Evolutionary conservation across 1,140 invertebrate species (phyloP).

Genomic region (Nasonia longicornis): DNA sequence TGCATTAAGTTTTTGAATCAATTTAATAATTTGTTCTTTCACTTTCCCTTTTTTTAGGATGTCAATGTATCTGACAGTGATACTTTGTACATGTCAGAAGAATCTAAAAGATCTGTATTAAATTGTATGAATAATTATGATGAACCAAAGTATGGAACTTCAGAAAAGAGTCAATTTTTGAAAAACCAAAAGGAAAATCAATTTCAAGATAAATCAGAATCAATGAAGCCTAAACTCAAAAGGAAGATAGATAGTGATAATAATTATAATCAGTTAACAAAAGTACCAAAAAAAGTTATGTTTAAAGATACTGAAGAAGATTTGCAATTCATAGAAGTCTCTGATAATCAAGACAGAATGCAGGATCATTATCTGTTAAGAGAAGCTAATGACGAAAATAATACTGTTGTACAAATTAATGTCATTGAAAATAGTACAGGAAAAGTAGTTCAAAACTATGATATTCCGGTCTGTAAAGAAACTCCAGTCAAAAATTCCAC

Average conservation of each 20-base stretch:
- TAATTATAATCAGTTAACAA: conserved; percentile 25
- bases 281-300: conserved; percentile 46
- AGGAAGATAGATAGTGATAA: conserved; percentile 34
- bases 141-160: neutral
- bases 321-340: conserved; percentile 34
- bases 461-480: neutral
- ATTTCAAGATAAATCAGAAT: neutral
- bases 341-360: conserved; percentile 3
- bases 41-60: conserved; percentile 10
- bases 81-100: conserved; percentile 22
- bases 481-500: neutral
- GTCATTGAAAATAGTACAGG: neutral
- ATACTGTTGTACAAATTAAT: neutral
- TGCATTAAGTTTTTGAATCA: neutral
- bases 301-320: conserved; percentile 38
- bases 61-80: conserved; percentile 9
- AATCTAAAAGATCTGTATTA: neutral
- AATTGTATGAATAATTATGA: neutral
- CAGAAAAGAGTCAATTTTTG: conserved; percentile 24
- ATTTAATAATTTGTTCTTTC: neutral
- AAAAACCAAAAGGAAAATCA: conserved; percentile 1
- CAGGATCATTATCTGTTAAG: neutral
- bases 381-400: neutral
- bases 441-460: conserved; percentile 5
- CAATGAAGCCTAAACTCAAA: conserved; percentile 10